Percentiles rank a stretch among this genome's conserved stretches.
Conservation (phyloP, 1,140 invertebrate genomes). For the Temnothorax curvispinosus region DNA sequence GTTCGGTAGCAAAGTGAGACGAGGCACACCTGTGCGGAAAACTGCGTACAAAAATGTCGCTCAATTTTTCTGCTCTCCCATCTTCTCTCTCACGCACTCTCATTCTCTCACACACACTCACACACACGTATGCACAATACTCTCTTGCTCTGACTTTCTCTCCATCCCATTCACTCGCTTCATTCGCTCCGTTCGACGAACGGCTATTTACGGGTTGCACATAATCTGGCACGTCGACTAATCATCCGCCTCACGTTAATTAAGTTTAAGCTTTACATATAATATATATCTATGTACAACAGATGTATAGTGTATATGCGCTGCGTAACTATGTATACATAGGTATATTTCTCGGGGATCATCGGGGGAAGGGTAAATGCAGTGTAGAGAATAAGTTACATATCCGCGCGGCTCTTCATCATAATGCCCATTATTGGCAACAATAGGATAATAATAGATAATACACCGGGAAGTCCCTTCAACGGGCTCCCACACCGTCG, state of each 20-base stretch:
- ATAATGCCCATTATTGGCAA: slow-evolving; percentile 86
- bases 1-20: slow-evolving; percentile 58
- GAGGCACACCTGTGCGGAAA: slow-evolving; percentile 52
- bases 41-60: slow-evolving; percentile 50
- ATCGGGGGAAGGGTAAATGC: slow-evolving; percentile 70
- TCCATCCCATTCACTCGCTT: slow-evolving; percentile 17
- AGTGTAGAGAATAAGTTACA: slow-evolving; percentile 81
- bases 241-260: slow-evolving; percentile 70
- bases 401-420: slow-evolving; percentile 80
- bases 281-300: slow-evolving; percentile 77
- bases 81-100: background rate
- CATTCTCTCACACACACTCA: background rate
- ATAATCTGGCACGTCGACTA: slow-evolving; percentile 65
- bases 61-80: slow-evolving; percentile 34
- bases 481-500: slow-evolving; percentile 67
- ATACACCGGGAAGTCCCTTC: slow-evolving; percentile 81
- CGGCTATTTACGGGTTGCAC: slow-evolving; percentile 59
- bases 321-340: slow-evolving; percentile 72
- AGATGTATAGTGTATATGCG: slow-evolving; percentile 74
- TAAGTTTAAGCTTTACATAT: slow-evolving; percentile 75
- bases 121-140: background rate
- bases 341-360: slow-evolving; percentile 58
- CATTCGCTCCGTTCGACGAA: slow-evolving; percentile 66
- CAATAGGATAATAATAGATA: slow-evolving; percentile 84
- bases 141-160: background rate